A percentile compares a stretch with the other conserved stretches of the same genome.
phyloP scores from a whole-genome alignment of 2,888 invertebrate genomes.

The Parapristionchus giblindavisi region DNA sequence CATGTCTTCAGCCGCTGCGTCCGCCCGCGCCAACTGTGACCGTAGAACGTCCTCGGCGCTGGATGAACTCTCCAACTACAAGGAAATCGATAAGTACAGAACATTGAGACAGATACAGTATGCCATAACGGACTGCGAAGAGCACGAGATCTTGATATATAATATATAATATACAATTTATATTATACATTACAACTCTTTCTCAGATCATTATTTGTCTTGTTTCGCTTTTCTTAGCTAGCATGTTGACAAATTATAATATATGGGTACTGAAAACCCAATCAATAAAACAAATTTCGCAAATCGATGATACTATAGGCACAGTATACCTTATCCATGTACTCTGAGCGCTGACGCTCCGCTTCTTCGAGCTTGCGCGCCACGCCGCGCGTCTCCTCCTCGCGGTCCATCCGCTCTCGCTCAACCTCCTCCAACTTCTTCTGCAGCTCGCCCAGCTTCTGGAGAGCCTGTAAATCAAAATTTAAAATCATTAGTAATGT shows the following conservation, averaged over 20 bases:
- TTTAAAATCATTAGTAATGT: not conserved
- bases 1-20: slow-evolving; percentile 59
- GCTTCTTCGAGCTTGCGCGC: slow-evolving; percentile 54
- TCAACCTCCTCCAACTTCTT: slow-evolving; percentile 66
- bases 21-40: slow-evolving; percentile 57
- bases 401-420: slow-evolving; percentile 48
- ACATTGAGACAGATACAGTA: too few species aligned
- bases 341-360: slow-evolving; percentile 42
- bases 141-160: too few species aligned
- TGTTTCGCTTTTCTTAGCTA: too few species aligned
- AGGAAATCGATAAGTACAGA: not conserved
- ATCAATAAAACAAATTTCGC: too few species aligned
- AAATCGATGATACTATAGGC: not conserved
- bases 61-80: slow-evolving; percentile 39
- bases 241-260: too few species aligned
- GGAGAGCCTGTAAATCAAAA: slow-evolving; percentile 70
- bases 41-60: slow-evolving; percentile 56
- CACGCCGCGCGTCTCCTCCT: slow-evolving; percentile 25
- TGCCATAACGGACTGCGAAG: too few species aligned
- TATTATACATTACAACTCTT: too few species aligned
- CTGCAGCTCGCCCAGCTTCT: slow-evolving; percentile 70
- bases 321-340: slow-evolving; percentile 10
- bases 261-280: too few species aligned
- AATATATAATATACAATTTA: too few species aligned
- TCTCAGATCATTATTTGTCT: too few species aligned